phyloP scores from a whole-genome alignment of 2,113 vertebrate genomes.

The Arenaria interpres region DNA sequence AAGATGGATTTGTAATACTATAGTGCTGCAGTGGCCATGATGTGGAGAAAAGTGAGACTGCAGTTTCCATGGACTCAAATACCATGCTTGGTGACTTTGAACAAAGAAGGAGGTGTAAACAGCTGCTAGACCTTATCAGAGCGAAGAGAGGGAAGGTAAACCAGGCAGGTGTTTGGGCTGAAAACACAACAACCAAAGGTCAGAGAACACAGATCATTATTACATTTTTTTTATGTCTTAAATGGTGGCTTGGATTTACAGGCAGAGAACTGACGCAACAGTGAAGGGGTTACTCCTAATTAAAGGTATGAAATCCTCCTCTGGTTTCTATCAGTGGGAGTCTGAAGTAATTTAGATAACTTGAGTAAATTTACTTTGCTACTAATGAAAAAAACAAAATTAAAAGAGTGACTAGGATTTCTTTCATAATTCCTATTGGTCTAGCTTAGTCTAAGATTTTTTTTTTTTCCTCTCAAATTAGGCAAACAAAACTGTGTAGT shows the following conservation, averaged over 20 bases:
- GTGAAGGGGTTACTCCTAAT: not conserved
- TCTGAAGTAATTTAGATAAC: not conserved
- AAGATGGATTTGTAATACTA: not conserved
- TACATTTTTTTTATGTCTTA: not conserved
- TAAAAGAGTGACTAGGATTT: not conserved
- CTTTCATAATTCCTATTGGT: not conserved
- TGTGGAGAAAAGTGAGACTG: not conserved
- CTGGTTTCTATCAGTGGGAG: not conserved
- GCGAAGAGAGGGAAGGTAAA: not conserved
- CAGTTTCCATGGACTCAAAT: not conserved
- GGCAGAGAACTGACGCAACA: not conserved
- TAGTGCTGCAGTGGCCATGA: not conserved
- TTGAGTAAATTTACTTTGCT: not conserved
- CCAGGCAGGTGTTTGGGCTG: not conserved
- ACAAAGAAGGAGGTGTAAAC: not conserved
- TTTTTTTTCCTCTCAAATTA: not conserved
- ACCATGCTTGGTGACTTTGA: not conserved
- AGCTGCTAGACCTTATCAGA: slow-evolving; percentile 23
- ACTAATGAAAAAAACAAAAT: not conserved
- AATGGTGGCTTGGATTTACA: not conserved
- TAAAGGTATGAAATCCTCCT: not conserved
- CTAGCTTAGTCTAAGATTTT: not conserved
- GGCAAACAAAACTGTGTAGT: not conserved
- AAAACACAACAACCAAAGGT: not conserved
- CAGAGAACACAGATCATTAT: not conserved